Conservation (phyloP, 2,113 vertebrate species). For the Vidua macroura region DNA sequence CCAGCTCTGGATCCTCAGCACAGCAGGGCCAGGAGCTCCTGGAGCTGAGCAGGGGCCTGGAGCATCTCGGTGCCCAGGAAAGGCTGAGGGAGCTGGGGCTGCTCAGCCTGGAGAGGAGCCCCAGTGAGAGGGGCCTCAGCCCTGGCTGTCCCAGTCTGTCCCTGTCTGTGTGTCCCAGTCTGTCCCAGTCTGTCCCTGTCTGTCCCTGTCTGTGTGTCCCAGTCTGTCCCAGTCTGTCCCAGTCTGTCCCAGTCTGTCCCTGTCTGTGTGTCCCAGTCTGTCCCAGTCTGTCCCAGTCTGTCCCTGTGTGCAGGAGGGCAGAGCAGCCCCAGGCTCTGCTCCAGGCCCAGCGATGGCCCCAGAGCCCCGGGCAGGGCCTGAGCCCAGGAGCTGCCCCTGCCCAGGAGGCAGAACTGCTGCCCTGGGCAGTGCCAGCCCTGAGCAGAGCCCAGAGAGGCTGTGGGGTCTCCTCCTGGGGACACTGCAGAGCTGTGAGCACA, state of each 20-base stretch:
- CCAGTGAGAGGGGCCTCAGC: not conserved
- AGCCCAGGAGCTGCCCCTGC: not conserved
- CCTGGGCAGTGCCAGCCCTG: not conserved
- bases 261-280: not conserved
- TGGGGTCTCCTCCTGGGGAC: too few relatives aligned
- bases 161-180: too few relatives aligned
- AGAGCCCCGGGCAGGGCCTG: not conserved
- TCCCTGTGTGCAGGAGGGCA: not conserved
- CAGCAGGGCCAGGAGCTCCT: not conserved
- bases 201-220: not conserved
- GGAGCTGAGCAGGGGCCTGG: too few relatives aligned
- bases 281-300: not conserved
- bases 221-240: not conserved
- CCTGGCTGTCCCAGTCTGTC: too few relatives aligned
- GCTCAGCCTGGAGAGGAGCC: too few relatives aligned
- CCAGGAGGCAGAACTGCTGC: not conserved
- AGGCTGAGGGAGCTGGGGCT: too few relatives aligned
- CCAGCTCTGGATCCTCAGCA: not conserved
- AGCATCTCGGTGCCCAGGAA: too few relatives aligned
- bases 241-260: too few relatives aligned
- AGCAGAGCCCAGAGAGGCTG: not conserved
- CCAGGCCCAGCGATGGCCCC: not conserved
- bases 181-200: too few relatives aligned
- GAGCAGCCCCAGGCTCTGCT: not conserved
- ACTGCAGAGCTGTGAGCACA: too few relatives aligned